phyloP scores from a whole-genome alignment of 2,888 invertebrate genomes.

The Lepidocyrtinus sp. region DNA sequence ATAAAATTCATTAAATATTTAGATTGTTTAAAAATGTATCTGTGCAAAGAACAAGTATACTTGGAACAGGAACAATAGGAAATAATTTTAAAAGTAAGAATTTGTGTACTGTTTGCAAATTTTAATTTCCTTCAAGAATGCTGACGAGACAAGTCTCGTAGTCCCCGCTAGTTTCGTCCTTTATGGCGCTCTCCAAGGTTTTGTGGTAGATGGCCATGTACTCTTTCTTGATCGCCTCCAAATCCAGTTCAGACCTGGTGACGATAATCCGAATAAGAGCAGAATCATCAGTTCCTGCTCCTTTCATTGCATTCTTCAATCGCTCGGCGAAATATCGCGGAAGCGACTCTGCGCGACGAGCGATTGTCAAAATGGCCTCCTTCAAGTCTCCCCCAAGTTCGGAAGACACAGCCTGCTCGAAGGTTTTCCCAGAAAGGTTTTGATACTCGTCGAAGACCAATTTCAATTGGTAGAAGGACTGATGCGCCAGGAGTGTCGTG shows the following conservation, averaged over 20 bases:
- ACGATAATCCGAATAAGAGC: constrained; percentile 68
- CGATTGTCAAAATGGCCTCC: constrained; percentile 80
- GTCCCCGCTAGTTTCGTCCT: constrained; percentile 80
- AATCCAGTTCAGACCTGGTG: constrained; percentile 65
- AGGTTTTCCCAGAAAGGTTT: constrained; percentile 80
- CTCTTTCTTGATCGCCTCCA: constrained; percentile 66
- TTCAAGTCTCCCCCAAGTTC: constrained; percentile 77
- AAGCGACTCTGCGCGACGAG: constrained; percentile 46
- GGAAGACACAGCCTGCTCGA: constrained; percentile 81
- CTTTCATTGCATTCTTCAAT: constrained; percentile 59
- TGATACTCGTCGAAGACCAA: constrained; percentile 83
- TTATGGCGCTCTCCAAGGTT: constrained; percentile 64
- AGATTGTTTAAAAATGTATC: too few relatives aligned
- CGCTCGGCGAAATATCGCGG: constrained; percentile 61
- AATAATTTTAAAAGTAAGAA: too few relatives aligned
- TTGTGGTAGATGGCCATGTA: constrained; percentile 64
- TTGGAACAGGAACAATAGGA: too few relatives aligned
- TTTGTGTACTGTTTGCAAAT: too few relatives aligned
- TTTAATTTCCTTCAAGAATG: constrained; percentile 74
- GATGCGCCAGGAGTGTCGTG: constrained; percentile 81
- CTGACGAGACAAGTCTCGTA: constrained; percentile 79
- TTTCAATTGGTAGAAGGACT: constrained; percentile 82
- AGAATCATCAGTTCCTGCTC: constrained; percentile 58
- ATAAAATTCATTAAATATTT: too few relatives aligned
- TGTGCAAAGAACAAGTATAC: too few relatives aligned